A percentile compares a stretch with the other conserved stretches of the same genome.
phyloP scores from a whole-genome alignment of 92 coral and sea anemone genomes.

The Epizoanthus illoricatus region DNA sequence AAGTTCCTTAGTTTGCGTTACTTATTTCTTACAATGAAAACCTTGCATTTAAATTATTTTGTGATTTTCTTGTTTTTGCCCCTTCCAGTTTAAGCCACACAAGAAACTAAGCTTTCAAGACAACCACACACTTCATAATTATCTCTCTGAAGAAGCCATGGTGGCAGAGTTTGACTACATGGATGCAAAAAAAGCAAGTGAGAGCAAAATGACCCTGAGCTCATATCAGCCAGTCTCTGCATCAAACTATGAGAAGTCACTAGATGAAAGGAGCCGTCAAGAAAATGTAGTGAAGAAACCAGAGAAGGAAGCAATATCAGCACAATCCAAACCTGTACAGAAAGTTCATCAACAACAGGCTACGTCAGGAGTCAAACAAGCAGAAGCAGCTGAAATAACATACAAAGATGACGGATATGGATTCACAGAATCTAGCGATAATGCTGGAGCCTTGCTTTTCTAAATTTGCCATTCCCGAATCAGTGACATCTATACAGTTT shows the following conservation, averaged over 20 bases:
- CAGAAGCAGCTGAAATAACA: constrained; percentile 53
- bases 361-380: neutral
- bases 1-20: too few species aligned
- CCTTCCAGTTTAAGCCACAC: neutral
- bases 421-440: constrained; percentile 76
- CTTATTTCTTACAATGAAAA: too few species aligned
- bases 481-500: too few species aligned
- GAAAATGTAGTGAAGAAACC: neutral
- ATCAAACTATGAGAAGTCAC: constrained; percentile 50
- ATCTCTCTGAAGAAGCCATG: constrained; percentile 69
- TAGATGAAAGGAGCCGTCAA: constrained; percentile 18
- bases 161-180: constrained; percentile 57
- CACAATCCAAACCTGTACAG: neutral
- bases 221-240: constrained; percentile 65
- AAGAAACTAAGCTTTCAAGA: constrained; percentile 40
- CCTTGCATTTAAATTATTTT: neutral
- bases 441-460: constrained; percentile 86
- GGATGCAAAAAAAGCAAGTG: constrained; percentile 40
- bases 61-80: neutral
- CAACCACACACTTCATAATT: constrained; percentile 65
- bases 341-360: constrained; percentile 15
- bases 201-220: constrained; percentile 50
- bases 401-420: constrained; percentile 86
- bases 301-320: neutral
- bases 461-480: constrained; percentile 6